Evolutionary conservation across 2,888 invertebrate genomes (phyloP).

Genomic region (Alloscopus bannaensis): DNA sequence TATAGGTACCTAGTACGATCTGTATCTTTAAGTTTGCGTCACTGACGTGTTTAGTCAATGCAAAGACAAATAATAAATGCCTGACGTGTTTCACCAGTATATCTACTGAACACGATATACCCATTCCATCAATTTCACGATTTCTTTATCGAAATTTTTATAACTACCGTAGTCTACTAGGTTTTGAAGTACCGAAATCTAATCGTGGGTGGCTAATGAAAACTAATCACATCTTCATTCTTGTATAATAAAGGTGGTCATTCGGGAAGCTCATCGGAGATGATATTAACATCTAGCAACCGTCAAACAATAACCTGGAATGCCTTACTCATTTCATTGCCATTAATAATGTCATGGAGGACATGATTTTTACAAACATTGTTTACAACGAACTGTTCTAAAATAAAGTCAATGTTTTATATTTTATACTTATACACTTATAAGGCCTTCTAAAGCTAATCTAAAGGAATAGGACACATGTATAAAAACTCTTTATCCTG

Average conservation of each 20-base stretch:
- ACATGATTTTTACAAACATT: conserved; percentile 35
- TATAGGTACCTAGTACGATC: no score
- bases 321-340: conserved; percentile 53
- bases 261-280: conserved; percentile 68
- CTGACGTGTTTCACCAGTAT: no score
- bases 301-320: conserved; percentile 63
- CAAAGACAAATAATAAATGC: no score
- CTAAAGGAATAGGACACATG: conserved; percentile 70
- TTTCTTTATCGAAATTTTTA: no score
- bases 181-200: no score
- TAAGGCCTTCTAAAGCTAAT: conserved; percentile 10
- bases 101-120: no score
- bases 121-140: no score
- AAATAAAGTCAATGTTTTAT: conserved; percentile 15
- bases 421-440: not conserved
- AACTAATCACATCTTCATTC: conserved; percentile 47
- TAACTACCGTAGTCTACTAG: no score
- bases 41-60: no score
- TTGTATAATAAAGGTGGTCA: conserved; percentile 66
- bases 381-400: conserved; percentile 14
- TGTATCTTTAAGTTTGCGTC: no score
- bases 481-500: conserved; percentile 52
- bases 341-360: conserved; percentile 37
- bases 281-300: conserved; percentile 66
- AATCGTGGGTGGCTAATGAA: no score